Conservation (phyloP, 1,140 invertebrate species). For the Trypoxylus dichotomus region DNA sequence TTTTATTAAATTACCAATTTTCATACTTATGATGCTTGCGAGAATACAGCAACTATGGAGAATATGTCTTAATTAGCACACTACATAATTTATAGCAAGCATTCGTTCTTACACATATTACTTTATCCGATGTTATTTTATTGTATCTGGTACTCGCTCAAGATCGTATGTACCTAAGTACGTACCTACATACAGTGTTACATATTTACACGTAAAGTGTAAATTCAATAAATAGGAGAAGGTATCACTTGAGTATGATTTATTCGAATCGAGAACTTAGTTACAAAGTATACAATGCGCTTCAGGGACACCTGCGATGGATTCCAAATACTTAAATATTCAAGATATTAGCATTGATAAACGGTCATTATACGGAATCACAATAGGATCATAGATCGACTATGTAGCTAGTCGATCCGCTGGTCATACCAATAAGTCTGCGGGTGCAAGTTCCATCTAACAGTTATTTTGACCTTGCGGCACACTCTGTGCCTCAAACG, state of each 20-base stretch:
- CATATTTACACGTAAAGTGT: no score
- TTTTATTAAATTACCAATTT: no score
- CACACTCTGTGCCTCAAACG: neutral
- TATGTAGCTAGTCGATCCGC: neutral
- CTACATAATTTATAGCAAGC: no score
- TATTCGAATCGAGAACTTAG: neutral
- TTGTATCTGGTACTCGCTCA: no score
- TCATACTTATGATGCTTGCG: no score
- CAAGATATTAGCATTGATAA: conserved; percentile 29
- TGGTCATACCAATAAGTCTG: conserved; percentile 29
- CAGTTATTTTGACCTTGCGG: conserved; percentile 28
- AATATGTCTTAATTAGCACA: no score
- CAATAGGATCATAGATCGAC: conserved; percentile 30
- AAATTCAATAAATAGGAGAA: no score
- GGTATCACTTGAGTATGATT: neutral
- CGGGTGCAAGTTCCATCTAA: conserved; percentile 11
- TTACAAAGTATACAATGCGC: neutral
- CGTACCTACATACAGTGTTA: no score
- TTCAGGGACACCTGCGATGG: neutral
- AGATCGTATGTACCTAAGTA: no score
- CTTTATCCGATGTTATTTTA: no score
- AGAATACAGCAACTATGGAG: no score
- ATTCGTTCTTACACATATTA: no score
- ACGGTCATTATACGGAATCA: conserved; percentile 34
- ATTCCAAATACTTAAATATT: conserved; percentile 19